Evolutionary conservation across 2,888 invertebrate genomes (phyloP).

Genomic region (Andrena bucephala): DNA sequence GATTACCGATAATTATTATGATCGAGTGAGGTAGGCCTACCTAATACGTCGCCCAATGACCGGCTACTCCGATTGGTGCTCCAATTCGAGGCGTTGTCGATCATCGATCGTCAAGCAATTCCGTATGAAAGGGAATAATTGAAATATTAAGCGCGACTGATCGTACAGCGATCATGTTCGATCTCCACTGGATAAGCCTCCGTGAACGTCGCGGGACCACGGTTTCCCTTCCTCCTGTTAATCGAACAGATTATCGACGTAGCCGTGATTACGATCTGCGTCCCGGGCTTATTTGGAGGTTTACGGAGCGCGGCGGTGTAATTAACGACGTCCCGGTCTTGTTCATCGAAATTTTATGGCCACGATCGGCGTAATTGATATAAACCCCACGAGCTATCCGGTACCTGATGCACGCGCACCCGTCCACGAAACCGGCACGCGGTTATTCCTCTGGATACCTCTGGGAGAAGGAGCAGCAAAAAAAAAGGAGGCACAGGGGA

Average conservation of each 20-base stretch:
- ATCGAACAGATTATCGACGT: slow-evolving; percentile 59
- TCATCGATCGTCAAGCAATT: not conserved
- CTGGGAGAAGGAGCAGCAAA: not conserved
- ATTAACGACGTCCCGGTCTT: slow-evolving; percentile 66
- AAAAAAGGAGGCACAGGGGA: slow-evolving; percentile 25
- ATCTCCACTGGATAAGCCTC: not conserved
- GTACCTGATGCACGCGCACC: slow-evolving; percentile 38
- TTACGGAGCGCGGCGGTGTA: slow-evolving; percentile 50
- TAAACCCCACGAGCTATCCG: slow-evolving; percentile 53
- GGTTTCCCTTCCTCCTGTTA: slow-evolving; percentile 19
- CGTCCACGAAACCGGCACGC: slow-evolving; percentile 33
- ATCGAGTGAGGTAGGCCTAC: slow-evolving; percentile 65
- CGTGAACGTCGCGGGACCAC: not conserved
- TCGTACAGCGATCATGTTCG: not conserved
- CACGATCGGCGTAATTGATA: slow-evolving; percentile 73
- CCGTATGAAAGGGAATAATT: not conserved
- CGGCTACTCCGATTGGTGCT: not conserved
- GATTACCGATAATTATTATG: slow-evolving; percentile 24
- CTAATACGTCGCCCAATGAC: slow-evolving; percentile 32
- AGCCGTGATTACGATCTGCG: slow-evolving; percentile 57
- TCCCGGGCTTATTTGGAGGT: slow-evolving; percentile 50
- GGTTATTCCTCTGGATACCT: slow-evolving; percentile 34
- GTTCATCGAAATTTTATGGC: slow-evolving; percentile 69
- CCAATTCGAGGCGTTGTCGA: not conserved
- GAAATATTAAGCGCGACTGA: slow-evolving; percentile 12